Evolutionary conservation across 2,888 invertebrate genomes (phyloP).

Genomic region (Plebejus anna): DNA sequence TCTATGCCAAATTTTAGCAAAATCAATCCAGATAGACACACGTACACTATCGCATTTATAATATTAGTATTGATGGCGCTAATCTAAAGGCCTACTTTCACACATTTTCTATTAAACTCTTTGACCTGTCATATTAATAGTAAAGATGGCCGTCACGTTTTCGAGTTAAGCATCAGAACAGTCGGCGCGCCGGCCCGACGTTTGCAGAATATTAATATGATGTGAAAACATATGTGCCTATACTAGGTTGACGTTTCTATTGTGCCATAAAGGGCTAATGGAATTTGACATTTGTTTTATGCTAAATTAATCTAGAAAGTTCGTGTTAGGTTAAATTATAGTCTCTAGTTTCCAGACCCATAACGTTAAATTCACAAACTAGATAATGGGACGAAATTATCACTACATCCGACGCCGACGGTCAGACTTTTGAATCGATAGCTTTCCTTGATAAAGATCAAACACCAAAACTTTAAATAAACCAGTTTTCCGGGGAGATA

Average conservation of each 20-base stretch:
- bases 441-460: too few relatives aligned
- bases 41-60: too few relatives aligned
- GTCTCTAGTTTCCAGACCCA: too few relatives aligned
- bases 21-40: too few relatives aligned
- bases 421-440: too few relatives aligned
- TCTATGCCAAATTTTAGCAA: too few relatives aligned
- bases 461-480: too few relatives aligned
- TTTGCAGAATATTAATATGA: slow-evolving; percentile 19
- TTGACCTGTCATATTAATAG: slow-evolving; percentile 4
- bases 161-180: neutral
- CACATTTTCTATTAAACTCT: neutral
- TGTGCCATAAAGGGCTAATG: neutral
- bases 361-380: too few relatives aligned
- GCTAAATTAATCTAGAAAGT: neutral
- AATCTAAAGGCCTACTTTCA: neutral
- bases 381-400: too few relatives aligned
- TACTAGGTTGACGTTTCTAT: slow-evolving; percentile 1
- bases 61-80: neutral
- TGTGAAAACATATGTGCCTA: neutral
- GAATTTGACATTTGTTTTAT: neutral
- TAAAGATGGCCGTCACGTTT: neutral
- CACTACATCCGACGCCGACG: too few relatives aligned
- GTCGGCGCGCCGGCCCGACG: slow-evolving; percentile 14
- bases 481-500: neutral
- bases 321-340: too few relatives aligned